A percentile compares a stretch with the other conserved stretches of the same genome.
These are phyloP conservation scores for Motacilla tschutschensis DNA, from an alignment of 2,113 vertebrate genomes.

Conservation along the genomic window DNA sequence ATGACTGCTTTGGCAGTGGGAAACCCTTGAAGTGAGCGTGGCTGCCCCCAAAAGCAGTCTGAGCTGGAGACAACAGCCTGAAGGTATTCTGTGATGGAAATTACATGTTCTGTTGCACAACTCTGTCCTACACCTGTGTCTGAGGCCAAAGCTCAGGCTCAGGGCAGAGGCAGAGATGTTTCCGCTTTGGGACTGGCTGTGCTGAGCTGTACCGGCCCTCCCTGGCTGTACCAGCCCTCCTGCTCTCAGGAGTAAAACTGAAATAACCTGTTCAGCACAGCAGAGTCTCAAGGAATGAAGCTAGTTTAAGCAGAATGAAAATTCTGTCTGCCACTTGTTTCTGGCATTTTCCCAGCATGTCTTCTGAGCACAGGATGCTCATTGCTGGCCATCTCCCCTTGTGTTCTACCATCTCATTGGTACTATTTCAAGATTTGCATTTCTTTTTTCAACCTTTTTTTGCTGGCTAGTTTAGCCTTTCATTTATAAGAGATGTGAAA, in stretches of 20 bases:
- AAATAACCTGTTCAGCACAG: not conserved
- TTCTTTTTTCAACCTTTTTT: not conserved
- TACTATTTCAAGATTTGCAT: not conserved
- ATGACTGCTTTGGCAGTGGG: not conserved
- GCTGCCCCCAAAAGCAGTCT: not conserved
- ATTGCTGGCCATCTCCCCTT: not conserved
- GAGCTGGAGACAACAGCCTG: not conserved
- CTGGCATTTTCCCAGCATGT: not conserved
- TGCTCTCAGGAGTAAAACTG: not conserved
- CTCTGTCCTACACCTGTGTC: not conserved
- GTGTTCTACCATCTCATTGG: not conserved
- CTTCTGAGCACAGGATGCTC: not conserved
- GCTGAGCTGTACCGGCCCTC: not conserved
- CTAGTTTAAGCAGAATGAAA: not conserved
- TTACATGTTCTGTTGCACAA: fast-evolving
- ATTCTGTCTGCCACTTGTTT: not conserved
- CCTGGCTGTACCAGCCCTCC: not conserved
- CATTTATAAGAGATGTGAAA: not conserved
- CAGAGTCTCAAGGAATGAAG: not conserved
- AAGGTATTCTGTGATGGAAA: not conserved
- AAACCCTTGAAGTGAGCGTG: not conserved
- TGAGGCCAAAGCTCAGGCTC: not conserved
- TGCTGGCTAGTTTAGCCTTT: not conserved
- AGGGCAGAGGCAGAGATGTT: not conserved
- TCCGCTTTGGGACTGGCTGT: not conserved